Evolutionary conservation across 2,888 invertebrate genomes (phyloP).

Genomic region (Agriopis aurantiaria): DNA sequence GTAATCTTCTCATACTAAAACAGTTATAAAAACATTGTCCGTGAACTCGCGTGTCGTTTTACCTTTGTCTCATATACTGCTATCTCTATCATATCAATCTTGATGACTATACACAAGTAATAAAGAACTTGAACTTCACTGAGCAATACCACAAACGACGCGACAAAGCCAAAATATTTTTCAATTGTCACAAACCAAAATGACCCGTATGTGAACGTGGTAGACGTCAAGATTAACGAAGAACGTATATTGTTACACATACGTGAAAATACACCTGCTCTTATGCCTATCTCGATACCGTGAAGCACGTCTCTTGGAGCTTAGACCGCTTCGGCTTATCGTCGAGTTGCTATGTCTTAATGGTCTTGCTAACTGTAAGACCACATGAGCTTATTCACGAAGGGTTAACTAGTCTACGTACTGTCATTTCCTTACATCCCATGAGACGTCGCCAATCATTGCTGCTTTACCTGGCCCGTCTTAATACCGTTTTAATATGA

Average conservation of each 20-base stretch:
- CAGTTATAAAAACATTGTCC: slow-evolving; percentile 56
- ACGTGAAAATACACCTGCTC: slow-evolving; percentile 75
- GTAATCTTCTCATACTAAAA: slow-evolving; percentile 58
- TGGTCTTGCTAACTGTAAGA: slow-evolving; percentile 72
- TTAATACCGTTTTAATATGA: slow-evolving; percentile 29
- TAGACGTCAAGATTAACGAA: slow-evolving; percentile 44
- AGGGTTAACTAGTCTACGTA: slow-evolving; percentile 57
- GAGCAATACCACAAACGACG: slow-evolving; percentile 53
- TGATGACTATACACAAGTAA: slow-evolving; percentile 73
- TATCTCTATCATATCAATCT: slow-evolving; percentile 68
- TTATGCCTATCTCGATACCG: slow-evolving; percentile 75
- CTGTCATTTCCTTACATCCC: slow-evolving; percentile 20
- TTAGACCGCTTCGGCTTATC: slow-evolving; percentile 71
- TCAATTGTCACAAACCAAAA: slow-evolving; percentile 39
- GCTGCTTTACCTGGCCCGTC: slow-evolving; percentile 17
- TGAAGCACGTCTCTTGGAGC: slow-evolving; percentile 74
- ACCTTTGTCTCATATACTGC: slow-evolving; percentile 66
- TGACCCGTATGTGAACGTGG: slow-evolving; percentile 46
- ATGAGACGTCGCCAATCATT: slow-evolving; percentile 28
- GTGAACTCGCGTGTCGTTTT: slow-evolving; percentile 61
- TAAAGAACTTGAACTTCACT: slow-evolving; percentile 69
- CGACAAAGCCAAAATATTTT: slow-evolving; percentile 35
- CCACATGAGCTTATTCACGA: slow-evolving; percentile 71
- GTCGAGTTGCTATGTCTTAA: slow-evolving; percentile 70
- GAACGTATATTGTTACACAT: slow-evolving; percentile 54